A percentile compares a stretch with the other conserved stretches of the same genome.
phyloP scores from a whole-genome alignment of 2,113 vertebrate species.

The Anarrhichthys ocellatus region DNA sequence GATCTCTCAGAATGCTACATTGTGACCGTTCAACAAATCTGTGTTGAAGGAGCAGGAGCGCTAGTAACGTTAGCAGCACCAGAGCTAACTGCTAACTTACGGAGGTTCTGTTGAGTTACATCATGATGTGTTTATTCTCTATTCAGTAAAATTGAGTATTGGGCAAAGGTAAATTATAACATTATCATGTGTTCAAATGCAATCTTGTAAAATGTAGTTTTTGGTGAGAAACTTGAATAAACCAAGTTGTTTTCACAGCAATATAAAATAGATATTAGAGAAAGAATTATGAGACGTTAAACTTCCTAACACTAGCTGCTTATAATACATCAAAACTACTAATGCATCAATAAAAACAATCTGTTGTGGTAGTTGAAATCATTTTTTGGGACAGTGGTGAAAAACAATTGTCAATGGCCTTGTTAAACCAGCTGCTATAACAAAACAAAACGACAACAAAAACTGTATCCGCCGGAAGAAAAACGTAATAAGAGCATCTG shows the following conservation, averaged over 20 bases:
- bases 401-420: not conserved
- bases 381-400: not conserved
- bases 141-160: not conserved
- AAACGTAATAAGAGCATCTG: too few relatives aligned
- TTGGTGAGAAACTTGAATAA: not conserved
- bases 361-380: not conserved
- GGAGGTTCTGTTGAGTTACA: not conserved
- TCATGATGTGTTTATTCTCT: not conserved
- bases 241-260: not conserved
- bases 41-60: not conserved
- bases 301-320: not conserved
- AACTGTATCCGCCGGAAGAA: not conserved
- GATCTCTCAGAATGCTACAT: not conserved
- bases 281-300: not conserved
- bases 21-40: not conserved
- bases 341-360: not conserved
- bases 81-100: not conserved
- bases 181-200: not conserved
- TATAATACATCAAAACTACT: not conserved
- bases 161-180: not conserved
- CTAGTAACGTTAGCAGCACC: not conserved
- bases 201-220: not conserved
- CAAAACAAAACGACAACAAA: not conserved
- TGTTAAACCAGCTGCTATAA: not conserved
- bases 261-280: not conserved